Percentiles rank a stretch among this genome's conserved stretches.
Evolutionary conservation across 2,113 vertebrate species (phyloP).

Genomic region (Willisornis vidua): DNA sequence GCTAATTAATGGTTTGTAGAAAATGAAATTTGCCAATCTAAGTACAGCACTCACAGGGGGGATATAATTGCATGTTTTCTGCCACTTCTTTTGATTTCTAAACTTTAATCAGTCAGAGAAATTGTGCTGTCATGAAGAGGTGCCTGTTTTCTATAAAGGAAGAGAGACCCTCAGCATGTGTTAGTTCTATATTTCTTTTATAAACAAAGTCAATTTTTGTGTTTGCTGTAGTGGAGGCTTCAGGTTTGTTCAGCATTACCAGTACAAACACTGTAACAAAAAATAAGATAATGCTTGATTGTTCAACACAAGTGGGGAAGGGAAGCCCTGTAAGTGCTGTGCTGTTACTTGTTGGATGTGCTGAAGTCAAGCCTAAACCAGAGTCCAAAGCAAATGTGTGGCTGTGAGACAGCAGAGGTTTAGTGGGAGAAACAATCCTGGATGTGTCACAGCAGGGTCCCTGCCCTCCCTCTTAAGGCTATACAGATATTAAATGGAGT

Average conservation of each 20-base stretch:
- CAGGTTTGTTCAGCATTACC: conserved; percentile 25
- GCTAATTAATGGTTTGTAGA: not conserved
- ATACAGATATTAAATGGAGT: accelerated
- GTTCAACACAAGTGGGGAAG: not conserved
- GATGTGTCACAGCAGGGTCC: not conserved
- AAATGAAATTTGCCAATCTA: not conserved
- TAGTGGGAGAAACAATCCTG: not conserved
- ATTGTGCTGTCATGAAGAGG: not conserved
- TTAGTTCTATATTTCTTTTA: conserved; percentile 33
- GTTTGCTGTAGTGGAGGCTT: conserved; percentile 12
- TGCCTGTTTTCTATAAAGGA: not conserved
- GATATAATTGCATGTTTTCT: not conserved
- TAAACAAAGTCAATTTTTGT: conserved; percentile 6
- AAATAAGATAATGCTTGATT: not conserved
- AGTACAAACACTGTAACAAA: not conserved
- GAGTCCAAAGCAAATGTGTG: not conserved
- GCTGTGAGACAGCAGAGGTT: not conserved
- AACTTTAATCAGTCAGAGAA: not conserved
- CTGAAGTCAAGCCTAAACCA: not conserved
- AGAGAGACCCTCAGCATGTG: not conserved
- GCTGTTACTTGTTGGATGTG: not conserved
- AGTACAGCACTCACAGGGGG: not conserved
- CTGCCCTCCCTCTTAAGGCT: not conserved
- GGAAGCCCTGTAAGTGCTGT: not conserved
- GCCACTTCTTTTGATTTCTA: not conserved